These are phyloP conservation scores for Antitype chi DNA, from an alignment of 2,888 invertebrate species.

Conservation along the genomic window DNA sequence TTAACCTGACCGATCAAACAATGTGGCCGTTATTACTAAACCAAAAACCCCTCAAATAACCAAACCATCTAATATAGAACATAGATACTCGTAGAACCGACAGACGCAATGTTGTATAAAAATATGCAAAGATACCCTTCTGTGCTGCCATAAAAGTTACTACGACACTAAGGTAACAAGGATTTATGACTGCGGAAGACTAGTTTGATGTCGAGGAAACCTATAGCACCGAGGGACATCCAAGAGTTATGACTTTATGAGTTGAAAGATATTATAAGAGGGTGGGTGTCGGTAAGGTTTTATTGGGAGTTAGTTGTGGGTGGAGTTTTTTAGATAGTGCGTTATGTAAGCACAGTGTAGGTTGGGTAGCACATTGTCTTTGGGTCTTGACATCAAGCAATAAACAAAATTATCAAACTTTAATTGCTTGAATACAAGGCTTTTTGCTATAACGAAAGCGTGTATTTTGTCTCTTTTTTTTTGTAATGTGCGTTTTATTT, in stretches of 20 bases:
- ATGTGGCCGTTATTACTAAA: not conserved
- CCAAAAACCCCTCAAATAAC: not conserved
- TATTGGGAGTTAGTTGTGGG: not conserved
- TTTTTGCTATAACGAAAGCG: too few relatives aligned
- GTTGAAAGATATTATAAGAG: conserved; percentile 25
- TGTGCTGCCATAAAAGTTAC: conserved; percentile 38
- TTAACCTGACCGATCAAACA: not conserved
- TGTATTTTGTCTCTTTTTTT: too few relatives aligned
- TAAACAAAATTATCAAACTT: too few relatives aligned
- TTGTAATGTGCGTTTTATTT: too few relatives aligned
- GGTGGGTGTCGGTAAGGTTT: not conserved
- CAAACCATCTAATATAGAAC: too few relatives aligned
- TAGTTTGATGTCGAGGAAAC: conserved; percentile 36
- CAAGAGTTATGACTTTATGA: conserved; percentile 40
- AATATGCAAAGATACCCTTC: conserved; percentile 38
- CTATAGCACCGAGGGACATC: conserved; percentile 24
- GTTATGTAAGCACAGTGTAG: not conserved
- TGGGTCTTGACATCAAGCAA: too few relatives aligned
- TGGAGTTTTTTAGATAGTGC: not conserved
- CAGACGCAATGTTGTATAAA: conserved; percentile 27
- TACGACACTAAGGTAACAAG: conserved; percentile 29
- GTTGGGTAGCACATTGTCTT: too few relatives aligned
- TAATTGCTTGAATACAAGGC: too few relatives aligned
- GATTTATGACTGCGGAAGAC: conserved; percentile 43
- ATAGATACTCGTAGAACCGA: not conserved